phyloP scores from a whole-genome alignment of 2,888 invertebrate genomes.

The Automeris io region DNA sequence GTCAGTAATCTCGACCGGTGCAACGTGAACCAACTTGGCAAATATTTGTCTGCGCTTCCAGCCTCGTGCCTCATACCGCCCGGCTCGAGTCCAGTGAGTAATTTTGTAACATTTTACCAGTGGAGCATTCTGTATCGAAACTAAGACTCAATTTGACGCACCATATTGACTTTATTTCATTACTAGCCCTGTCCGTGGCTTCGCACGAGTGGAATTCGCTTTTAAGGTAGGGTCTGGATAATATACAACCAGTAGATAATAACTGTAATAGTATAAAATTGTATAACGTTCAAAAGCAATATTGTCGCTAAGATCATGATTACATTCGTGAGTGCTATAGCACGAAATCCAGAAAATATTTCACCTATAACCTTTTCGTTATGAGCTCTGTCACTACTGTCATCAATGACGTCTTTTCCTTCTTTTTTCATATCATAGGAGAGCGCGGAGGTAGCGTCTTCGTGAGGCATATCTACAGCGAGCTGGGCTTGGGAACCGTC shows the following conservation, averaged over 20 bases:
- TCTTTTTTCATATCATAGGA: slow-evolving; percentile 53
- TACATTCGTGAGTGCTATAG: slow-evolving; percentile 50
- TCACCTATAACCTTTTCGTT: slow-evolving; percentile 67
- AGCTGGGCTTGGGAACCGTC: slow-evolving; percentile 14
- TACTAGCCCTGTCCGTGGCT: no score
- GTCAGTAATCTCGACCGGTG: slow-evolving; percentile 50
- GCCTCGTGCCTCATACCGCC: slow-evolving; percentile 31
- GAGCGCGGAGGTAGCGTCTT: slow-evolving; percentile 49
- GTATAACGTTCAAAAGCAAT: no score
- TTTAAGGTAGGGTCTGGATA: no score
- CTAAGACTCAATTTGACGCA: no score
- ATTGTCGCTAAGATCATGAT: slow-evolving; percentile 65
- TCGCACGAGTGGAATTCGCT: no score
- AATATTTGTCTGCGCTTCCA: slow-evolving; percentile 54
- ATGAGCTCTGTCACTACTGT: slow-evolving; percentile 54
- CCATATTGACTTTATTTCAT: no score
- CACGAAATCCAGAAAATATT: slow-evolving; percentile 47
- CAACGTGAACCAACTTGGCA: slow-evolving; percentile 45
- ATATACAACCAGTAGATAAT: no score
- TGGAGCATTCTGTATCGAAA: no score
- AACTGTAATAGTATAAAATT: no score
- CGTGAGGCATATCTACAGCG: slow-evolving; percentile 53
- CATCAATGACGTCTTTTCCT: slow-evolving; percentile 56
- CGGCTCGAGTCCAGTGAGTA: slow-evolving; percentile 14
- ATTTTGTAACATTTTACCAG: slow-evolving; percentile 21